Base-by-base conservation (phyloP, 2,888 invertebrate genomes). In the Lacanobia oleracea region DNA sequence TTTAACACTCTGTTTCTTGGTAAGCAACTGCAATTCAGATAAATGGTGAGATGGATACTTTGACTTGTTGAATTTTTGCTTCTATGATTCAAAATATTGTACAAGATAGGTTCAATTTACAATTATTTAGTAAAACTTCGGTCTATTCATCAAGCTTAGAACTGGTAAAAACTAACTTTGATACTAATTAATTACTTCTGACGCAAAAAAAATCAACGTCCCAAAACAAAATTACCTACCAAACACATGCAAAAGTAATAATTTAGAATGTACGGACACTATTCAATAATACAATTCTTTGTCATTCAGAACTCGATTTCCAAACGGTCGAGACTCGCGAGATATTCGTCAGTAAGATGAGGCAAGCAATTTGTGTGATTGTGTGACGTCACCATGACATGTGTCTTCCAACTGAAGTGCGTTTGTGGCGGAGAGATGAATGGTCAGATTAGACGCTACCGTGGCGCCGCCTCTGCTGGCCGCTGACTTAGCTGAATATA, bases 391-490 rank as follows among this genome's bases (percentile, higher is more conserved):
- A 74, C 73, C 56, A 14, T 74, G 74, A 78, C 69, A 69, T 50
- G 69, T 78, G 78, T 70, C 78, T 66, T 67, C 48, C 50, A 48
- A 21, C 62, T 69, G 77, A 72, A 40, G 56, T 61, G 50, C 65
- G 23, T 59, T 78, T 74, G 77, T 65, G 78, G 74, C 64, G 61
- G 68, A 77, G 67, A 73, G 64, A 77, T 73, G 59, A 67, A 72
- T 64, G 53, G 43, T 43, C 43, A 43, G 77, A 73, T 77, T 67
- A 77, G 60, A 33, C 53, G 65, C 27, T 53, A 61, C 70, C 45
- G 59, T 63, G 57, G 76, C 72, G 72, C 43, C 43, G 43, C 2
- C 43, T 43, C 12, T 2, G 12, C 12, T 14, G 14, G 43, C 3
- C 43, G 43, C 43, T 12, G 43, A 12, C 75, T 62, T 37, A 69